These are phyloP conservation scores for Cariama cristata DNA, from an alignment of 2,113 vertebrate genomes.

Conservation along the genomic window DNA sequence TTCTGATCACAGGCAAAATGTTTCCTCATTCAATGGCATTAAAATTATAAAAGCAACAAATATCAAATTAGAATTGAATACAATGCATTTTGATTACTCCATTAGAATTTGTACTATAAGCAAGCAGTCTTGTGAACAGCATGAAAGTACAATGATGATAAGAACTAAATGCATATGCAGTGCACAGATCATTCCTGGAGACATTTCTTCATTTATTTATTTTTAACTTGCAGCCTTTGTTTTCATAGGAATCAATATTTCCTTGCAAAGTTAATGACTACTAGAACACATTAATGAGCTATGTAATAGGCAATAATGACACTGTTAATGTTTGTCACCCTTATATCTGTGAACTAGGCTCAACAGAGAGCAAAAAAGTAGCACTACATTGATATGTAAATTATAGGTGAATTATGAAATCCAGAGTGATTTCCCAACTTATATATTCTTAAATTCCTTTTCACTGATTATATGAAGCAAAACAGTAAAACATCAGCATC, in stretches of 20 bases:
- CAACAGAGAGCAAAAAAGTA: not conserved
- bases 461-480: not conserved
- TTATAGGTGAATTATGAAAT: not conserved
- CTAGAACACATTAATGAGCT: not conserved
- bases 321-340: not conserved
- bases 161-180: not conserved
- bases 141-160: not conserved
- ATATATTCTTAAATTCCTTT: not conserved
- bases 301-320: not conserved
- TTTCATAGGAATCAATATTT: slow-evolving; percentile 29
- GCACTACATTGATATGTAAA: not conserved
- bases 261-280: slow-evolving; percentile 12
- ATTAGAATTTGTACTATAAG: not conserved
- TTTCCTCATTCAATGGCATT: not conserved
- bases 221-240: not conserved
- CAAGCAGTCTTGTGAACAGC: not conserved
- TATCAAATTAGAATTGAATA: not conserved
- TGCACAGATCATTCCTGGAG: not conserved
- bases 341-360: not conserved
- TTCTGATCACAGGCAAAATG: not conserved
- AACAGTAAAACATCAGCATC: not conserved
- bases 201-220: not conserved
- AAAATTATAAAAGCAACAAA: not conserved
- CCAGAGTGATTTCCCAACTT: not conserved
- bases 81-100: not conserved